Evolutionary conservation across 2,888 invertebrate species (phyloP), one percentile per base, ranked within the genome.

Genomic region (Anorthoa munda): DNA sequence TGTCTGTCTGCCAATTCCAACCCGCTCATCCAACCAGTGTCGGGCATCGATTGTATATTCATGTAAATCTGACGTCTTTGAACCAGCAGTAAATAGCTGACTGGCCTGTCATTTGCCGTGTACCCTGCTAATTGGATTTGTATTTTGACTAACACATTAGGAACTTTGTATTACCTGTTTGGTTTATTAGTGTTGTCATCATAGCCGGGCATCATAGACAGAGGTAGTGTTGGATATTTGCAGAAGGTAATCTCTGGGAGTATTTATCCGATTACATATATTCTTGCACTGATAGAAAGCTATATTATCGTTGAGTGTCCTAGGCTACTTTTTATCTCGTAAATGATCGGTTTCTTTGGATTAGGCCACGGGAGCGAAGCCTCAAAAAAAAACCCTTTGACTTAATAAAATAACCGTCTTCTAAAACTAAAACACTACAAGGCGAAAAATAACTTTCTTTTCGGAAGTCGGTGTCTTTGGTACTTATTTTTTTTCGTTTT

Each of bases 41-140:
- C 60, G 50, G 21, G 53, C 63, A 15, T 61, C 69, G 60, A 73
- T 81, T 79, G 79, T 79, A 72, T 76, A 86, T 86, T 84, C 77
- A 86, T 82, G 77, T 72, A 75, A 81, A 81, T 79, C 50, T 63
- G 61, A 55, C 56, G 69, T 71, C 72, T 63, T 77, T 67, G 71
- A 77, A 55, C 81, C 51, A 23, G 46, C 59, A 74, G 81, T 81
- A 81, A 81, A 77, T 65, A 72, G 67, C 48, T 50, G n/a, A 67
- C 65, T 12, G 15, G 50, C 17, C 21, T 66, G 68, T 63, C 45
- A 66, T 65, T 65, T 53, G 15, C 51, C 13, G 26, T 48, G 23
- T 50, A 45, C 17, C 45, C 4, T 66, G 73, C 63, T 78, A 72
- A 83, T 79, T 80, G 79, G 46, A 68, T 73, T 58, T 55, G 55